Conservation (phyloP, 2,113 vertebrate species). For the Corythornis madagascariensis region DNA sequence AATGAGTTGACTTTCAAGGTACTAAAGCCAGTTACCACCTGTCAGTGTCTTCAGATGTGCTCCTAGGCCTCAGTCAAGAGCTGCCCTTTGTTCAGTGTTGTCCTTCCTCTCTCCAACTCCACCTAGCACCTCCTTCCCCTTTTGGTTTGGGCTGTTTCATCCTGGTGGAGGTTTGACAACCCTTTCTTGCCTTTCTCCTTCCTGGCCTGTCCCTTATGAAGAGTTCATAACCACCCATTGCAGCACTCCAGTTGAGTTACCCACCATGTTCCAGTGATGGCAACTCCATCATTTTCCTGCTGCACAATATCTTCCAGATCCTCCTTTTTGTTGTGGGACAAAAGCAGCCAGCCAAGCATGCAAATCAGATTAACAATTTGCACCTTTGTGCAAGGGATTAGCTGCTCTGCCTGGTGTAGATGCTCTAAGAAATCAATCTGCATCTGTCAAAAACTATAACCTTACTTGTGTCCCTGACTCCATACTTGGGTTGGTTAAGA, state of each 20-base stretch:
- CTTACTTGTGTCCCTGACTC: slow-evolving; percentile 49
- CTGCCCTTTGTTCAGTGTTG: slow-evolving; percentile 61
- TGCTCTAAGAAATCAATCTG: slow-evolving; percentile 61
- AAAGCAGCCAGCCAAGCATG: slow-evolving; percentile 56
- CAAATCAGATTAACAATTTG: slow-evolving; percentile 73
- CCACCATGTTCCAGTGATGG: not conserved
- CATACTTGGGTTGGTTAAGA: slow-evolving; percentile 50
- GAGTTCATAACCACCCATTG: not conserved
- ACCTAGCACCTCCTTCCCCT: slow-evolving; percentile 22
- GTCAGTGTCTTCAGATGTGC: slow-evolving; percentile 5
- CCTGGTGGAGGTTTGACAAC: not conserved
- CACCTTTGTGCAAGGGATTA: slow-evolving; percentile 68
- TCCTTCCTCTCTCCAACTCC: slow-evolving; percentile 24
- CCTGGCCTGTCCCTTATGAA: not conserved
- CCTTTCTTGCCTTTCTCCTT: not conserved
- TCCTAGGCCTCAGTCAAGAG: slow-evolving; percentile 71
- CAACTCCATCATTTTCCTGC: not conserved
- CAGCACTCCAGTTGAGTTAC: not conserved
- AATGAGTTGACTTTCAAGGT: slow-evolving; percentile 41
- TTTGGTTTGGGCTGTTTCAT: slow-evolving; percentile 22
- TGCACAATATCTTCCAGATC: not conserved
- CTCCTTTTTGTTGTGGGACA: not conserved
- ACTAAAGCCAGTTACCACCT: slow-evolving; percentile 47
- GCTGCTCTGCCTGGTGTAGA: slow-evolving; percentile 43
- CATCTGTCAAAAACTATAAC: slow-evolving; percentile 54